A percentile compares a stretch with the other conserved stretches of the same genome.
These are phyloP conservation scores for Drosophila emarginata DNA, from an alignment of 2,888 invertebrate genomes.

Conservation along the genomic window DNA sequence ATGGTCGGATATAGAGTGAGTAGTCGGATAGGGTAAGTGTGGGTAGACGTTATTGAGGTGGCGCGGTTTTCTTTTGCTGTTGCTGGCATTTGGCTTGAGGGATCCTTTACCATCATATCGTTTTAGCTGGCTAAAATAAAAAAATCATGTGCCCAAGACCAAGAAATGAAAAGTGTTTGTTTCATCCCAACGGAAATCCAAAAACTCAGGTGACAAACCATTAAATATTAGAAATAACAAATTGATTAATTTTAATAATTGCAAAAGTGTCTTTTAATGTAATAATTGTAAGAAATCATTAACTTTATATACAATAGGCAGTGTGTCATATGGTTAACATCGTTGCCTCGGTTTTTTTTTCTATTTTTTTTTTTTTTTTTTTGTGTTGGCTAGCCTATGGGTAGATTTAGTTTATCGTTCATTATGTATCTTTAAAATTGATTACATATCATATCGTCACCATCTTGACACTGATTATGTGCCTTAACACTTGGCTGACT, in stretches of 20 bases:
- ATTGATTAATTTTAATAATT: not conserved
- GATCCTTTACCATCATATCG: constrained; percentile 18
- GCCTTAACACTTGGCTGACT: constrained; percentile 60
- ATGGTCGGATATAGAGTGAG: not conserved
- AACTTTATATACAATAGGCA: no score
- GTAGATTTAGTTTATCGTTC: not conserved
- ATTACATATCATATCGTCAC: constrained; percentile 42
- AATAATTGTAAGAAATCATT: no score
- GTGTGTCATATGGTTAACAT: no score
- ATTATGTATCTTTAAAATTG: constrained; percentile 37
- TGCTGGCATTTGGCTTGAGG: constrained; percentile 52
- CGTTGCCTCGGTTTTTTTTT: no score
- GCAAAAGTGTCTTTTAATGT: not conserved
- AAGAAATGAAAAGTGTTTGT: constrained; percentile 57
- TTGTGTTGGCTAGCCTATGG: not conserved
- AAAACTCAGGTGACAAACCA: constrained; percentile 24
- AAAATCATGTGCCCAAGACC: constrained; percentile 34
- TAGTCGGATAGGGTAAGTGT: not conserved
- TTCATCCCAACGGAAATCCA: not conserved
- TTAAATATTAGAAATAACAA: not conserved
- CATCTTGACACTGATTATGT: constrained; percentile 62
- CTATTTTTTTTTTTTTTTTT: not conserved
- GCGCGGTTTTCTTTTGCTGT: constrained; percentile 55
- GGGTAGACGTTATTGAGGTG: constrained; percentile 38
- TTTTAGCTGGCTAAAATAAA: constrained; percentile 8